Conservation (phyloP, 2,888 invertebrate species). For the Busseola fusca region DNA sequence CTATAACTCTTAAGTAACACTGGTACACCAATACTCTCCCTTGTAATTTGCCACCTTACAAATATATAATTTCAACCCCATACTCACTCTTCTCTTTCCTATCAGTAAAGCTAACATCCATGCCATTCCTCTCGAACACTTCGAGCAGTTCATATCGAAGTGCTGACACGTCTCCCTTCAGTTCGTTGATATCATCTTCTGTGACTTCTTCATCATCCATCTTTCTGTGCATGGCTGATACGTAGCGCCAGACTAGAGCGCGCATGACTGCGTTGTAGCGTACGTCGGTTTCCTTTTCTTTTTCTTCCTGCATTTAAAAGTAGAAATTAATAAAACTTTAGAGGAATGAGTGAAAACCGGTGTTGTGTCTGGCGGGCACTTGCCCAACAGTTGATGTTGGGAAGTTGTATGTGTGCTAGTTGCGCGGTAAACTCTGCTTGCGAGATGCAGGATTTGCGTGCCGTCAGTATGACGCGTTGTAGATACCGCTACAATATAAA, state of each 20-base stretch:
- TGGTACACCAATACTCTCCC: background rate
- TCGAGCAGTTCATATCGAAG: conserved; percentile 97
- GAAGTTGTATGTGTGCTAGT: too few species aligned
- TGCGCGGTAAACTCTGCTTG: too few species aligned
- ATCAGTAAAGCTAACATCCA: conserved; percentile 93
- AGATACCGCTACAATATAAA: too few species aligned
- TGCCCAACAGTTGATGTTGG: too few species aligned
- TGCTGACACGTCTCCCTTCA: conserved; percentile 97
- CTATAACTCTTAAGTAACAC: background rate
- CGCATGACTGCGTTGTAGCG: conserved; percentile 95
- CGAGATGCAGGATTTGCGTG: too few species aligned
- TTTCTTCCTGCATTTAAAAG: conserved; percentile 80
- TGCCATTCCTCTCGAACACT: conserved; percentile 95
- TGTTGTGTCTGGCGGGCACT: too few species aligned
- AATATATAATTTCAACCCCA: background rate
- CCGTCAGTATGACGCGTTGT: too few species aligned
- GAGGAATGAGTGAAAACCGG: too few species aligned
- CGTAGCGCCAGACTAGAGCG: conserved; percentile 97
- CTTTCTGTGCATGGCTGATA: conserved; percentile 95
- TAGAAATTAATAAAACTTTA: background rate
- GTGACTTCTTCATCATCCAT: conserved; percentile 95
- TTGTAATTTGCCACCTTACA: background rate
- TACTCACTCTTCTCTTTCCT: conserved; percentile 92
- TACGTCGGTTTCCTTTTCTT: conserved; percentile 91
- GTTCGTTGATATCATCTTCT: conserved; percentile 97